Base-by-base conservation (phyloP, 2,888 invertebrate species). In the Drosophila peninsularis region DNA sequence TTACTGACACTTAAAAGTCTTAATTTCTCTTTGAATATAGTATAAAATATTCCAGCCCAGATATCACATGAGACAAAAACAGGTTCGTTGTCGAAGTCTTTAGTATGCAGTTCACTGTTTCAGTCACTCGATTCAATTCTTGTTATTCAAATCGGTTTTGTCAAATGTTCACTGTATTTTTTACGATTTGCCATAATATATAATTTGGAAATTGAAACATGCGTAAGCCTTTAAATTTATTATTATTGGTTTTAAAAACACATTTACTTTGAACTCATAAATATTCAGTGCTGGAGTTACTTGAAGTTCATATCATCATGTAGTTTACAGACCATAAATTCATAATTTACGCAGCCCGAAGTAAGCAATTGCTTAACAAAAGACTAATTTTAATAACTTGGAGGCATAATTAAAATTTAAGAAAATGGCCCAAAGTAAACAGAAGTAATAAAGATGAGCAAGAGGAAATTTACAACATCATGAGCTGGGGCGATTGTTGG, bases 351-450 rank as follows among this genome's bases (percentile, higher is more conserved):
- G 14, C 37, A 44, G 32, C 32, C 19, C 17, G 32, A 13, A 24
- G 24, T 52, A 54, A 65, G 53, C 52, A 71, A 52, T 62, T 70
- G 72, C 27, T 53, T 41, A 62, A 36, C 56, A 75, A 77, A 54
- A 62, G 71, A 70, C n/a, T 19, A 58, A 54, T 41, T 52, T 37
- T 36, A 6, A 13, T 52, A 52, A 36, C 42, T 45, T 41, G 41
- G 56, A 50, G 68, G 52, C 52, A 69, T 75, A 78, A 81, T 82
- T 87, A 65, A 55, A 71, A 44, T 21, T 21, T 34, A 55, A 21
- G 21, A 1, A 47, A 47, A 44, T 14, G 42, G 2, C 14, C 36
- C 13, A 49, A 62, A 62, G 39, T 41, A 50, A 62, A 56, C 32
- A 69, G 50, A 63, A 61, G 72, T 69, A 78, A 67, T 69, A 65